Percentiles rank a stretch among this genome's conserved stretches.
Conservation (phyloP, 2,113 vertebrate species). For the Calidris pugnax region DNA sequence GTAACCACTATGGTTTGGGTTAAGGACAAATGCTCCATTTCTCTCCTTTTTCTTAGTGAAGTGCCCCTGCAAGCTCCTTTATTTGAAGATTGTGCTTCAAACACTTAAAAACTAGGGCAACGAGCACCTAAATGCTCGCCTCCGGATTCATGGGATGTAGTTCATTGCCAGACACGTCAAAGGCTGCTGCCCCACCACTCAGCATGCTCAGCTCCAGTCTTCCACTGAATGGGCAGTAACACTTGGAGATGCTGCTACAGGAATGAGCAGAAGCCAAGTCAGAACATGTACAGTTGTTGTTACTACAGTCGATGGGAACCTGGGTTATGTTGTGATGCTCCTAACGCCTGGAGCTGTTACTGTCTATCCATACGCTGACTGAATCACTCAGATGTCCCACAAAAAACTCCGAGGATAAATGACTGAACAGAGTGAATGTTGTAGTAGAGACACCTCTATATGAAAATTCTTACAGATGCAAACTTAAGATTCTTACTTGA, state of each 20-base stretch:
- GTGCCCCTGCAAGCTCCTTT: neutral
- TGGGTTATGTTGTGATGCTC: neutral
- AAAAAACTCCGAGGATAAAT: neutral
- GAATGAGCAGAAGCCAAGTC: neutral
- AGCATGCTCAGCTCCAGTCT: neutral
- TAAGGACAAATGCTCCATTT: slow-evolving; percentile 16
- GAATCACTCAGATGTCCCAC: neutral
- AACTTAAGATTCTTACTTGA: neutral
- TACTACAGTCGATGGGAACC: neutral
- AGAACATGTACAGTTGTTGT: neutral
- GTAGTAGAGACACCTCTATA: neutral
- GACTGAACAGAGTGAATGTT: neutral
- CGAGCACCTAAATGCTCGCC: neutral
- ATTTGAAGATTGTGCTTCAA: slow-evolving; percentile 5
- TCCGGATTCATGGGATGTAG: neutral
- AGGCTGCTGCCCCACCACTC: neutral
- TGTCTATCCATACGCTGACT: neutral
- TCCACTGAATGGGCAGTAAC: neutral
- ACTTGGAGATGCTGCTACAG: neutral
- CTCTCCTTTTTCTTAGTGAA: neutral
- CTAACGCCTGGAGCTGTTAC: neutral
- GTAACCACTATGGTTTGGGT: neutral
- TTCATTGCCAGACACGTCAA: neutral
- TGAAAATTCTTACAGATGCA: neutral
- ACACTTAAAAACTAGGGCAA: neutral